Conservation (phyloP, 2,113 vertebrate species). For the Pitta sordida region DNA sequence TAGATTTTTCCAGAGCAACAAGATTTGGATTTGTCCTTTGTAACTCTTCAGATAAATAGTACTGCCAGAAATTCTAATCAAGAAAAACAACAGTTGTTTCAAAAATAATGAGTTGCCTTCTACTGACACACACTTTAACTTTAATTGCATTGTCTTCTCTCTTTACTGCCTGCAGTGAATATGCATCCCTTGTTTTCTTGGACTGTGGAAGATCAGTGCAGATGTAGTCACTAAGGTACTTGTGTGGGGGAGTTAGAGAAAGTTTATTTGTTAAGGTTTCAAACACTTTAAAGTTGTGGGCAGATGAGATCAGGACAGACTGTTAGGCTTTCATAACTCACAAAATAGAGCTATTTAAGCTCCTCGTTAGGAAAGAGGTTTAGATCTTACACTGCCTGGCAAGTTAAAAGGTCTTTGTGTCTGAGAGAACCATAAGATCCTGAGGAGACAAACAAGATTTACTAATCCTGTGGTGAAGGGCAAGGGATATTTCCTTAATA, state of each 20-base stretch:
- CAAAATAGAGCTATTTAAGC: background rate
- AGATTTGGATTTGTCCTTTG: background rate
- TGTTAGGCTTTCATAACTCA: background rate
- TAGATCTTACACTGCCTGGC: background rate
- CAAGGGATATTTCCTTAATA: background rate
- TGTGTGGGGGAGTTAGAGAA: background rate
- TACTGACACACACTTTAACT: background rate
- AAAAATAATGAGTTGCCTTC: background rate
- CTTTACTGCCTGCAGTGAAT: background rate
- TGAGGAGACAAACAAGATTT: background rate
- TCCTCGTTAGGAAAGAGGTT: background rate
- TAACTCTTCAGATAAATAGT: background rate
- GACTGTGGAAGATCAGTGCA: background rate
- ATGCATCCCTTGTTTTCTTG: background rate
- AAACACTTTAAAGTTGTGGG: background rate
- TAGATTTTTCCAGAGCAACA: background rate
- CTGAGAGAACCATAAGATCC: background rate
- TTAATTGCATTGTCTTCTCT: background rate
- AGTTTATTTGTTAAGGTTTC: background rate
- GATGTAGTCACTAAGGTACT: background rate
- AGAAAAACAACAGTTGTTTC: background rate
- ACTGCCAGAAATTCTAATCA: background rate
- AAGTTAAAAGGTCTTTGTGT: slow-evolving; percentile 10
- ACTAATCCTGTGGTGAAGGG: background rate
- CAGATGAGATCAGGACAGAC: background rate